phyloP scores from a whole-genome alignment of 2,888 invertebrate species.

The Drosophila aldrichi region DNA sequence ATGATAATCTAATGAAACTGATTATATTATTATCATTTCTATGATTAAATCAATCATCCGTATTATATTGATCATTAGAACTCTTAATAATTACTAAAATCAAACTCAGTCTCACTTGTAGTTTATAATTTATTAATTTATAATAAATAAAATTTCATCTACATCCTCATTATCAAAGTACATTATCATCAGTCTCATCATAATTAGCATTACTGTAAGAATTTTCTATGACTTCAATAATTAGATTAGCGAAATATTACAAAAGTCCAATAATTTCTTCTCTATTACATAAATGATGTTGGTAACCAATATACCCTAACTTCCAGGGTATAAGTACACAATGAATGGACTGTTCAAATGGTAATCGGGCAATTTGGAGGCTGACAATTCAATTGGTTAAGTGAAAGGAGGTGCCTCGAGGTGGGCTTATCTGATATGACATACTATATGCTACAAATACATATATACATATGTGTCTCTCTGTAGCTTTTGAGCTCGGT shows the following conservation, averaged over 20 bases:
- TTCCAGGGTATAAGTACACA: conserved; percentile 4
- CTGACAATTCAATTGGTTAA: conserved; percentile 64
- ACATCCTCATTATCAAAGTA: background rate
- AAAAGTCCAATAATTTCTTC: background rate
- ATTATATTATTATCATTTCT: background rate
- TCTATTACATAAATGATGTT: too few relatives aligned
- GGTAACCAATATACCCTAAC: conserved; percentile 5
- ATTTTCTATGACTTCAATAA: too few relatives aligned
- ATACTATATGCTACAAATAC: conserved; percentile 14
- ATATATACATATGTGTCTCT: conserved; percentile 14
- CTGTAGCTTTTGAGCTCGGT: conserved; percentile 26
- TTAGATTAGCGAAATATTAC: too few relatives aligned
- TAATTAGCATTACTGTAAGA: too few relatives aligned
- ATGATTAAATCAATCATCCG: background rate
- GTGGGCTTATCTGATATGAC: conserved; percentile 23
- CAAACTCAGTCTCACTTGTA: too few relatives aligned
- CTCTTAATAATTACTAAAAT: background rate
- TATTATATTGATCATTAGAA: background rate
- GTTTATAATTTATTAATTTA: too few relatives aligned
- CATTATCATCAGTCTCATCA: too few relatives aligned
- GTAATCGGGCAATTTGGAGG: conserved; percentile 60
- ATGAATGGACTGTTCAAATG: conserved; percentile 34
- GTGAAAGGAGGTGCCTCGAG: conserved; percentile 57
- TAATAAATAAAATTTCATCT: too few relatives aligned
- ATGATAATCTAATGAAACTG: background rate